Evolutionary conservation across 2,888 invertebrate genomes (phyloP), one percentile per base, ranked within the genome.

Genomic region (Smittia sp.): DNA sequence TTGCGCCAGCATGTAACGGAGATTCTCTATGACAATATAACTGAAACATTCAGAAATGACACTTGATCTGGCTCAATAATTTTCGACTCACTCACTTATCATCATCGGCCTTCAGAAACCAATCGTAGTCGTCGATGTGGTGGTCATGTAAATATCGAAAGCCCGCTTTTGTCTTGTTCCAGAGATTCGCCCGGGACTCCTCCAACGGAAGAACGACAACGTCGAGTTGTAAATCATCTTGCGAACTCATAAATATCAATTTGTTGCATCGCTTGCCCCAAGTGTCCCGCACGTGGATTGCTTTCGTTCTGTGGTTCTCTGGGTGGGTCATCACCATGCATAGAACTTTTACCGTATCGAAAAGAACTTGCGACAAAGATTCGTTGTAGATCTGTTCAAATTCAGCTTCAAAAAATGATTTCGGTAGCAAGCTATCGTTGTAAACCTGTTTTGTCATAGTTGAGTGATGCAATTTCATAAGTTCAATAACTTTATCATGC

Each of bases 281-380:
- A 0, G 95, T 96, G 0, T 90, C 90, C 80, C 93, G 94, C 9
- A 96, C 93, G 78, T 95, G 94, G 46, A 85, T 86, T 0, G 96
- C 96, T 81, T 93, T 92, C 76, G 85, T 88, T 78, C 90, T 85
- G 78, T 95, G 94, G 81, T 93, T 96, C 46, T 83, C 84, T 0
- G 96, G 95, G 72, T 88, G 90, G 0, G 96, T 97, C 92, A 96
- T 91, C 41, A 96, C 85, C 96, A 96, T 96, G 80, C 96, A 96
- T 1, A 96, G 84, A 0, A 96, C 89, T 74, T 58, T 58, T 3
- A 58, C 58, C 2, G 18, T 58, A 7, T 58, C 58, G n/a, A 7
- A 58, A 4, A 58, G n/a, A 46, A 46, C 11, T 46, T 46, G n/a
- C n/a, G 46, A 46, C 15, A 46, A 46, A 46, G 46, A 13, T 11